Conservation (phyloP, 2,797 vertebrate genomes). For the Myotis planiceps region DNA sequence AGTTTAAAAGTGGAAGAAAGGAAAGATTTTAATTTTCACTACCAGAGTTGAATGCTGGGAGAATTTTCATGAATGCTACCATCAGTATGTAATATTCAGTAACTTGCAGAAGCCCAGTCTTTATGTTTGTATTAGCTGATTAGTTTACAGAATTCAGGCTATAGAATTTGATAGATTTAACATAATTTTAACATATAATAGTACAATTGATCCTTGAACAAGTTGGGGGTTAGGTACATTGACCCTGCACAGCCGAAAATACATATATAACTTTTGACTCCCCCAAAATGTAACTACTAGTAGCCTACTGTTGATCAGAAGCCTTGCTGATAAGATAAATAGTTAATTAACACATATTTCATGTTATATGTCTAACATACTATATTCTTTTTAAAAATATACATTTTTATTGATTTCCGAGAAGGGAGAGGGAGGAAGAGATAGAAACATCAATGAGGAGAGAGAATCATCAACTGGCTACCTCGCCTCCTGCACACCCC, state of each 20-base stretch:
- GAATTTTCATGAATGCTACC: not conserved
- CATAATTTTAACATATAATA: not conserved
- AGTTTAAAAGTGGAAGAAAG: not conserved
- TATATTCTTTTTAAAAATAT: too few relatives aligned
- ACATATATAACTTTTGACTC: not conserved
- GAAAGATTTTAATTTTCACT: slow-evolving; percentile 19
- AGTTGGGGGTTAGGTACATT: not conserved
- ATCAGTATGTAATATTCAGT: not conserved
- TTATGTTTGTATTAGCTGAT: not conserved
- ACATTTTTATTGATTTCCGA: too few relatives aligned
- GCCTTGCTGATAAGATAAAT: not conserved
- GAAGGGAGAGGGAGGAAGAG: too few relatives aligned
- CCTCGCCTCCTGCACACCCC: too few relatives aligned
- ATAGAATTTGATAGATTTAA: not conserved
- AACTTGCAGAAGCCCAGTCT: not conserved
- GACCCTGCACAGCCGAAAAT: not conserved
- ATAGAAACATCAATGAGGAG: too few relatives aligned
- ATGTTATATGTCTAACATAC: not conserved
- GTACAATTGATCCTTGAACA: not conserved
- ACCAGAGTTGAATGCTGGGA: not conserved
- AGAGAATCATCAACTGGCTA: too few relatives aligned
- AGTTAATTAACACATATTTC: not conserved
- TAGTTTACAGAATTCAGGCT: not conserved
- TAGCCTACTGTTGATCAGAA: not conserved
- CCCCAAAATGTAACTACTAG: not conserved